A percentile compares a stretch with the other conserved stretches of the same genome.
Evolutionary conservation across 2,797 vertebrate genomes (phyloP).

Genomic region (Darevskia nairensis): DNA sequence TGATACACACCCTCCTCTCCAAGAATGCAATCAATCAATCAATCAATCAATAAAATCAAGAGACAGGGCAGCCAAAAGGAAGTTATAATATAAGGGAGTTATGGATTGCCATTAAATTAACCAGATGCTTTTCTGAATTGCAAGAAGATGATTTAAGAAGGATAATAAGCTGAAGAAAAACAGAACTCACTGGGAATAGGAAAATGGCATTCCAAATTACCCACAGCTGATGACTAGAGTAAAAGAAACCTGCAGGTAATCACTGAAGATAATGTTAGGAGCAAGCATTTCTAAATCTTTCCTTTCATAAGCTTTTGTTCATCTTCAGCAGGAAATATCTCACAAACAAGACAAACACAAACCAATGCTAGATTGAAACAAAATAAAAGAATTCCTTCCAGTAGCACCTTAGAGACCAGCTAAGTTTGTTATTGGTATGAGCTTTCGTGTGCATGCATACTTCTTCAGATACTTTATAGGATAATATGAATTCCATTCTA

Average conservation of each 20-base stretch:
- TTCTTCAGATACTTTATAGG: conserved; percentile 1
- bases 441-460: too few species aligned
- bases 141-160: background rate
- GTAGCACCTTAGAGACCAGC: too few species aligned
- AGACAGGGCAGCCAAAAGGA: background rate
- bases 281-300: conserved; percentile 14
- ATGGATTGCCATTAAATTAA: background rate
- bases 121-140: background rate
- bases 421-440: too few species aligned
- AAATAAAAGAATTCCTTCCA: too few species aligned
- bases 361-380: background rate
- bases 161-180: background rate
- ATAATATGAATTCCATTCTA: conserved; percentile 6
- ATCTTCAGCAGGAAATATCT: conserved; percentile 22
- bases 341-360: background rate
- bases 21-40: background rate
- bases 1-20: background rate
- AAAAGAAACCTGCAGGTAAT: conserved; percentile 27
- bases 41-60: too few species aligned
- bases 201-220: conserved; percentile 13
- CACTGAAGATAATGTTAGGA: conserved; percentile 18
- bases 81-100: background rate
- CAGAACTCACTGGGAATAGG: background rate
- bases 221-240: background rate
- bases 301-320: background rate